Percentiles rank a stretch among this genome's conserved stretches.
These are phyloP conservation scores for Sericinus montela DNA, from an alignment of 2,888 invertebrate species.

Conservation along the genomic window DNA sequence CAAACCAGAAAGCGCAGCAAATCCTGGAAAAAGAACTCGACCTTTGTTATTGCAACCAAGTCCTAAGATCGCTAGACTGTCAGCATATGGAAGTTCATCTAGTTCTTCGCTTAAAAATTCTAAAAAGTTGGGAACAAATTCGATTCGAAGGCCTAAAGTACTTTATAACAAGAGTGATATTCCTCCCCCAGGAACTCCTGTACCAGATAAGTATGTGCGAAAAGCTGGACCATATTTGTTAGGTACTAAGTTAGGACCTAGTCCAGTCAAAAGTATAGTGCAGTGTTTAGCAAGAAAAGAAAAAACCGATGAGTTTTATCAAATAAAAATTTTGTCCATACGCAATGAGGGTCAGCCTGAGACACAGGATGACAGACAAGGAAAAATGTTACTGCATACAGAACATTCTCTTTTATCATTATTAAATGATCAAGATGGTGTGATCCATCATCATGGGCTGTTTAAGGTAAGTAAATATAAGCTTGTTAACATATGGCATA, in stretches of 20 bases:
- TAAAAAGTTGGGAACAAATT: conserved; percentile 44
- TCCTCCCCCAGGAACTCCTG: conserved; percentile 72
- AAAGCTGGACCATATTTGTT: conserved; percentile 84
- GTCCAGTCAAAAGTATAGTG: conserved; percentile 87
- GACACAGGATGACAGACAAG: conserved; percentile 86
- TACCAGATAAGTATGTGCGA: conserved; percentile 74
- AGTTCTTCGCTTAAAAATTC: conserved; percentile 51
- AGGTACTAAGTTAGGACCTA: conserved; percentile 84
- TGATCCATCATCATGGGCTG: conserved; percentile 87
- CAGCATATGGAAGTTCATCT: conserved; percentile 52
- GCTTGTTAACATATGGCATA: too few relatives aligned
- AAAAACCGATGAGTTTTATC: conserved; percentile 82
- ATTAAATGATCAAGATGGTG: conserved; percentile 84
- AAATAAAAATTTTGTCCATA: conserved; percentile 82
- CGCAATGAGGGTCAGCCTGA: conserved; percentile 78
- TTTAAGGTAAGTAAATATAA: conserved; percentile 79
- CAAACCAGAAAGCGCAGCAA: conserved; percentile 56
- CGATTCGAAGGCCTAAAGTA: conserved; percentile 45
- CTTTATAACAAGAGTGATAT: conserved; percentile 57
- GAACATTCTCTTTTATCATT: conserved; percentile 86
- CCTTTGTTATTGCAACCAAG: conserved; percentile 65
- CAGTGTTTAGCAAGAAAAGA: conserved; percentile 86
- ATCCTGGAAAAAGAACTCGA: conserved; percentile 68
- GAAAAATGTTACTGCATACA: conserved; percentile 87
- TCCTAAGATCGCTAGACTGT: conserved; percentile 59